Evolutionary conservation across 2,888 invertebrate genomes (phyloP), one percentile per base, ranked within the genome.

Genomic region (Cyclophora albipunctata): DNA sequence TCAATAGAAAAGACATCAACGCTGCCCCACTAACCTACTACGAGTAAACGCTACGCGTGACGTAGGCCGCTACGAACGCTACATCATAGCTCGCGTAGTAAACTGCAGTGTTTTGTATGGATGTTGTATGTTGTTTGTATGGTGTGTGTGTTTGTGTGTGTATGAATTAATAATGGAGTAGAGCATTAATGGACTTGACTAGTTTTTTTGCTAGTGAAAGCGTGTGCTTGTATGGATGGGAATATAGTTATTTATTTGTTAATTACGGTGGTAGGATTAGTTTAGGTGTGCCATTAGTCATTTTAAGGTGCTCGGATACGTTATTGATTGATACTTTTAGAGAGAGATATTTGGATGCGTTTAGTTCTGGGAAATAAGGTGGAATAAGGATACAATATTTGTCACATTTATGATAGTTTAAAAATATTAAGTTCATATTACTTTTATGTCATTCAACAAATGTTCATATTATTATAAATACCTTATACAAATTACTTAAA

Each of bases 1-100:
- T 44, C 50, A 47, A 71, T 72, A 67, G 63, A 72, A 73, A 77
- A 76, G 73, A 78, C 72, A 73, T 77, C 67, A 71, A 75, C 77
- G 75, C 68, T 65, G 70, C 62, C 64, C 65, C 64, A 71, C 60
- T 74, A 69, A 74, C 73, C 75, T 62, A 75, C 66, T 72, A 62
- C 51, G 46, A 37, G 50, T 42, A 47, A 33, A 47, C 49, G 20
- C 54, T 62, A 60, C 62, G 59, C 50, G 64, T 50, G 58, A 50
- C 42, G 42, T 46, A 46, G 43, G 45, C 40, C 5, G 35, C 49
- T 49, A 52, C 45, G 47, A 3, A 20, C 40, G 42, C 49, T 53
- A 55, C 48, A 52, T 34, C 51, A 50, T 52, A 48, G 53, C 4
- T 37, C 5, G 20, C 20, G 20, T 20, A 20, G 20, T 37, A 42